Evolutionary conservation across 2,888 invertebrate genomes (phyloP), one percentile per base, ranked within the genome.

Genomic region (Trimorus sp.): DNA sequence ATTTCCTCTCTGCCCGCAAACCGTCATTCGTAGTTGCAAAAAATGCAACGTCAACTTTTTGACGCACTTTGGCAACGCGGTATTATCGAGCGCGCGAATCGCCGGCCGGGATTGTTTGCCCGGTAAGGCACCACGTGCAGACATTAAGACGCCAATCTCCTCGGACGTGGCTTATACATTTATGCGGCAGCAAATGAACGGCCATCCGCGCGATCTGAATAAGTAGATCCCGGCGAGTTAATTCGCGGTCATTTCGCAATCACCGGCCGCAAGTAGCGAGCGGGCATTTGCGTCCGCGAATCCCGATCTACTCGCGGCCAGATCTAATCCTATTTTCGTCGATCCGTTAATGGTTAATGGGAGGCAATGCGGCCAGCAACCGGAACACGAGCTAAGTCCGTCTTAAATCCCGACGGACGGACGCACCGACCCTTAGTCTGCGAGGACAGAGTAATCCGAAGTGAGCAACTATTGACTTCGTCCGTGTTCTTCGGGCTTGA

Each of bases 301-400:
- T 79, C 62, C 59, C 37, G 74, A 78, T 75, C 74, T 74, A 26
- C 74, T 70, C 82, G 73, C 79, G 69, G 74, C 70, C 42, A 80
- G 84, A 88, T 88, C 87, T 90, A 91, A 91, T 91, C 91, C 91
- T 90, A 91, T 90, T 91, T 90, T 87, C 90, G 87, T 87, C 89
- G 89, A 91, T 91, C 90, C 91, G 91, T 92, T 91, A 91, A 91
- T 91, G 91, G 91, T 91, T 91, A 91, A 91, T 92, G 91, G 91
- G 87, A 90, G 89, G 89, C 91, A 91, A 91, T 91, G 91, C 91
- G 91, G 91, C 89, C 91, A 90, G 91, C 89, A 87, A 89, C 89
- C 90, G 90, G 91, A 91, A 91, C 91, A 91, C 90, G 90, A 89
- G 90, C 91, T 91, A 91, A 91, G 91, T 91, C 91, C 89, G 89